Conservation (phyloP, 2,888 invertebrate species). For the Eumacrocentrus americanus region DNA sequence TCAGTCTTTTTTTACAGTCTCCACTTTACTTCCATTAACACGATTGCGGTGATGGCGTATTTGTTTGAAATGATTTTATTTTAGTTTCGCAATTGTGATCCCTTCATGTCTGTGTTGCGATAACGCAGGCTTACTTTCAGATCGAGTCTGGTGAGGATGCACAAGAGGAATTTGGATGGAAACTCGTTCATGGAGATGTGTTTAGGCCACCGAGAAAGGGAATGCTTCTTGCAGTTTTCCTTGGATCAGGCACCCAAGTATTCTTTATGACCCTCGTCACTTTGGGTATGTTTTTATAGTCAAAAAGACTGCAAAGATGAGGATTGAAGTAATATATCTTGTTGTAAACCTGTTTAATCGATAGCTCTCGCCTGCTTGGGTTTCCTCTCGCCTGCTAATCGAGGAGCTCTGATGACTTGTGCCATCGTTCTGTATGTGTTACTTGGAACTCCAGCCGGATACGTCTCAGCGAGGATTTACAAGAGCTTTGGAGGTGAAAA, state of each 20-base stretch:
- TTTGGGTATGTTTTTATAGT: slow-evolving; percentile 65
- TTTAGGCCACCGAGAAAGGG: slow-evolving; percentile 96
- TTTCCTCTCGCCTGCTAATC: slow-evolving; percentile 97
- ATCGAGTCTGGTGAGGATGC: slow-evolving; percentile 87
- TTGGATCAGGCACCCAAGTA: slow-evolving; percentile 97
- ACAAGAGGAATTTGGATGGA: slow-evolving; percentile 98
- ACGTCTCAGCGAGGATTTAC: slow-evolving; percentile 94
- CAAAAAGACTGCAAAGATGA: no score
- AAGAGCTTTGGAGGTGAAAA: slow-evolving; percentile 98
- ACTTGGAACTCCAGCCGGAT: slow-evolving; percentile 95
- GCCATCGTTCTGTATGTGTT: slow-evolving; percentile 96
- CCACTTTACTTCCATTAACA: background rate
- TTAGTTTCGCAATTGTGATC: slow-evolving; percentile 39
- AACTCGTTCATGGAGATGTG: slow-evolving; percentile 97
- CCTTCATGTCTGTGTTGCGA: slow-evolving; percentile 52
- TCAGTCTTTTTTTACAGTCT: no score
- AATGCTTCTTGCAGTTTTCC: slow-evolving; percentile 92
- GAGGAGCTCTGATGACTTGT: slow-evolving; percentile 98
- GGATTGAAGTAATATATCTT: no score
- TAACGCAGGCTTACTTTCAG: slow-evolving; percentile 60
- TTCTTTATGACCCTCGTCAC: slow-evolving; percentile 96
- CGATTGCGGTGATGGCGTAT: background rate
- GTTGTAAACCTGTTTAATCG: slow-evolving; percentile 24
- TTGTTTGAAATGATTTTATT: slow-evolving; percentile 7
- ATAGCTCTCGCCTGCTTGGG: slow-evolving; percentile 97